Percentiles rank a stretch among this genome's conserved stretches.
Conservation (phyloP, 2,797 vertebrate genomes). For the Onychomys torridus region DNA sequence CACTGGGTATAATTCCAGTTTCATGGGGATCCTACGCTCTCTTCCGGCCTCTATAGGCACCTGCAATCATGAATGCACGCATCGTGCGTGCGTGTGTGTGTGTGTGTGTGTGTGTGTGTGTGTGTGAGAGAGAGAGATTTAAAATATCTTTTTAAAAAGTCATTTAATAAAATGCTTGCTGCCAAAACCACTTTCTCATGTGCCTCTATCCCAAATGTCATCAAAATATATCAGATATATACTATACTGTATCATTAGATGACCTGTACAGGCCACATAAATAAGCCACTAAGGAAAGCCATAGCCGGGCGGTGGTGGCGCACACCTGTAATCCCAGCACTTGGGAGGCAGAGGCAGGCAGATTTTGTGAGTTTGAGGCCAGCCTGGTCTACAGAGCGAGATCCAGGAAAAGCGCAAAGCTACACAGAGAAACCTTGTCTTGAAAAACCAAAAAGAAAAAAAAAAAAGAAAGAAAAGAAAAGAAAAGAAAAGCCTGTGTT, state of each 20-base stretch:
- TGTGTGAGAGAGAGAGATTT: too few relatives aligned
- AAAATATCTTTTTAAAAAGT: neutral
- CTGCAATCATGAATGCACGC: neutral
- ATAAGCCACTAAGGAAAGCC: constrained; percentile 40
- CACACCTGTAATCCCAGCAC: too few relatives aligned
- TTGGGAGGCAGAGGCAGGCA: too few relatives aligned
- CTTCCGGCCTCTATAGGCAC: neutral
- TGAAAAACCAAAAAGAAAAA: too few relatives aligned
- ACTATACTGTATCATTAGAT: neutral
- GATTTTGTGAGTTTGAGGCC: too few relatives aligned
- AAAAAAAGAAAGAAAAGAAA: too few relatives aligned
- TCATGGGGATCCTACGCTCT: neutral
- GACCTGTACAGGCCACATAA: neutral
- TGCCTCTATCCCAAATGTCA: constrained; percentile 50
- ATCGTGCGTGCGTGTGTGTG: too few relatives aligned
- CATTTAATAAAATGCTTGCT: constrained; percentile 9
- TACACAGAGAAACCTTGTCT: too few relatives aligned
- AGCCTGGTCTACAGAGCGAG: too few relatives aligned
- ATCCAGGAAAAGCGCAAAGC: too few relatives aligned
- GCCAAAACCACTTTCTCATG: constrained; percentile 23
- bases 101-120: too few relatives aligned
- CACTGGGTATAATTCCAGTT: neutral
- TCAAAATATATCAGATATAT: constrained; percentile 19
- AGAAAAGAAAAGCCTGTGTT: constrained; percentile 13
- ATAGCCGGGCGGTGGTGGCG: too few relatives aligned